Conservation (phyloP, 2,888 invertebrate species). For the Sinotaia quadrata region DNA sequence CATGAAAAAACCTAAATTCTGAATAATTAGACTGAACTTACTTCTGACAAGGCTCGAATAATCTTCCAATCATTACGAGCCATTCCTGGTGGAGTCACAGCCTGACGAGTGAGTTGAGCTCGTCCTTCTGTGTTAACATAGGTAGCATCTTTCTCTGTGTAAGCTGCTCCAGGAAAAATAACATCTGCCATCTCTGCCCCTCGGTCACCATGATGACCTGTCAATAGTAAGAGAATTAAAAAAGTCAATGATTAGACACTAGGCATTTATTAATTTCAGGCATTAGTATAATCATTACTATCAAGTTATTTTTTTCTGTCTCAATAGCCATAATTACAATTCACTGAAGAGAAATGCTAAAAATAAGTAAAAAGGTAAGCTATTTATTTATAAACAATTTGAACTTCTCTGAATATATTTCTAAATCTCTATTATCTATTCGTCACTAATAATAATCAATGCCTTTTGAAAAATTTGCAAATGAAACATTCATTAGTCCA, state of each 20-base stretch:
- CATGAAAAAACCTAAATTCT: too few species aligned
- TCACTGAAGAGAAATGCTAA: background rate
- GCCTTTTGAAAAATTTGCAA: too few species aligned
- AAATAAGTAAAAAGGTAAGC: too few species aligned
- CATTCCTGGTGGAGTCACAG: slow-evolving; percentile 91
- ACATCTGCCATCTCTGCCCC: slow-evolving; percentile 95
- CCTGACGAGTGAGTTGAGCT: slow-evolving; percentile 89
- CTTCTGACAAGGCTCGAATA: slow-evolving; percentile 94
- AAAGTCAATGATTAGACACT: background rate
- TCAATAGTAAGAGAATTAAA: slow-evolving; percentile 29
- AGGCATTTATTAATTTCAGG: background rate
- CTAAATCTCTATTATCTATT: too few species aligned
- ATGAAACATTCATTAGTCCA: too few species aligned
- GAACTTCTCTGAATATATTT: too few species aligned
- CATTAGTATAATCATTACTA: too few species aligned
- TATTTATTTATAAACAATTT: too few species aligned
- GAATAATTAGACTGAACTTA: too few species aligned
- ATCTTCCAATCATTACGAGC: slow-evolving; percentile 99
- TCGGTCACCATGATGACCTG: slow-evolving; percentile 95
- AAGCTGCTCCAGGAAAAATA: slow-evolving; percentile 93
- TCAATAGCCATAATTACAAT: background rate
- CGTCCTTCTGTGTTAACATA: slow-evolving; percentile 99
- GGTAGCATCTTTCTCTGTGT: slow-evolving; percentile 98
- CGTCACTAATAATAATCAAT: too few species aligned
- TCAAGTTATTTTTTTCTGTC: too few species aligned